A percentile compares a stretch with the other conserved stretches of the same genome.
phyloP scores from a whole-genome alignment of 2,113 vertebrate species.

The Indicator indicator region DNA sequence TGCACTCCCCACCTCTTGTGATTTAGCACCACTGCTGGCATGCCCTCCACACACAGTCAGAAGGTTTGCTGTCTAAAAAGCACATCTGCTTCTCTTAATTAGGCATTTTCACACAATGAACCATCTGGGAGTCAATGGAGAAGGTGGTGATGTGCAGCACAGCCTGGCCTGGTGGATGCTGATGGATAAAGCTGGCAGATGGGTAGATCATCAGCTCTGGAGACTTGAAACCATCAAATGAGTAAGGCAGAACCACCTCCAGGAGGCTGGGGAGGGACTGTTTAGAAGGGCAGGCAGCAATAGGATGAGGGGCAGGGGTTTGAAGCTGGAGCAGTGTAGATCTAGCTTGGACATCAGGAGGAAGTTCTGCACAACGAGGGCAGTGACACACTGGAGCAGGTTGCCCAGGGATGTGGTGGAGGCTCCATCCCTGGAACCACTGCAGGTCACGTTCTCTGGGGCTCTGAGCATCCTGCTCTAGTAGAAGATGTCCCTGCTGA shows the following conservation, averaged over 20 bases:
- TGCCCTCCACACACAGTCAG: neutral
- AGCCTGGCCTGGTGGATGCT: neutral
- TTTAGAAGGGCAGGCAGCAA: neutral
- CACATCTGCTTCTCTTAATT: conserved; percentile 13
- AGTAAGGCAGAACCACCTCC: neutral
- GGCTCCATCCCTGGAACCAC: neutral
- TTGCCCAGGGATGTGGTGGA: neutral
- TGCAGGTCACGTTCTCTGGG: no score
- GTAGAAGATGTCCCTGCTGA: neutral
- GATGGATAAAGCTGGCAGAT: neutral
- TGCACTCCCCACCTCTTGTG: neutral
- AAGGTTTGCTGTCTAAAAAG: neutral
- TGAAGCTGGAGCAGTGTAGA: neutral
- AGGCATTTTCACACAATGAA: neutral
- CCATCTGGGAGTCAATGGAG: neutral
- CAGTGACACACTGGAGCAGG: neutral
- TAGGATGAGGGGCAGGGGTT: neutral
- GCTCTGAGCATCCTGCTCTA: neutral
- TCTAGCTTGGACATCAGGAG: neutral
- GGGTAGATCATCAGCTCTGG: neutral
- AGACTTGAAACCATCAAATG: neutral
- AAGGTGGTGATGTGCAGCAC: neutral
- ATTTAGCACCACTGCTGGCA: neutral
- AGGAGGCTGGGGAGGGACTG: neutral
- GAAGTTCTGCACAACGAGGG: neutral